Evolutionary conservation across 1,140 invertebrate genomes (phyloP).

Genomic region (Apis cerana): DNA sequence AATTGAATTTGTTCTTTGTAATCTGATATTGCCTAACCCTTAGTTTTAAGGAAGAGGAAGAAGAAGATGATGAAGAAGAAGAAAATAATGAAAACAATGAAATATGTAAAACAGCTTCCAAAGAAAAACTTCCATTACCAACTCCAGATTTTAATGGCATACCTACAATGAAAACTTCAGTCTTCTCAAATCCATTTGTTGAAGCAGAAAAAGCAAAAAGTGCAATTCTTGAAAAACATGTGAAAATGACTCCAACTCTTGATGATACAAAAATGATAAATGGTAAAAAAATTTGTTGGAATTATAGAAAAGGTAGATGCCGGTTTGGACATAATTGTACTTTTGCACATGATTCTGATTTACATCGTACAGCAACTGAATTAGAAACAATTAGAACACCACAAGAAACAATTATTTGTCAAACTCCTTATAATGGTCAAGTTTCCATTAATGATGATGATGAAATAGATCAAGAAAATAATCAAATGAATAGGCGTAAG

Average conservation of each 20-base stretch:
- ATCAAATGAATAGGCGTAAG: constrained; percentile 83
- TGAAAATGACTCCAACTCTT: constrained; percentile 91
- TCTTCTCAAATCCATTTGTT: constrained; percentile 95
- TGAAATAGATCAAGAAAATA: constrained; percentile 82
- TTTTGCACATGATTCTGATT: constrained; percentile 94
- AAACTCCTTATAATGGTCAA: constrained; percentile 76
- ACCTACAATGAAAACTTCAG: constrained; percentile 83
- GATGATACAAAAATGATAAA: constrained; percentile 89
- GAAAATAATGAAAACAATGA: constrained; percentile 59
- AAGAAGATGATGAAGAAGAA: constrained; percentile 52
- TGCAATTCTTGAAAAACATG: constrained; percentile 94
- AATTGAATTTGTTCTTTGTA: constrained; percentile 77
- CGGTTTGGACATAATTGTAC: constrained; percentile 95
- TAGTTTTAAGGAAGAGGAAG: constrained; percentile 76
- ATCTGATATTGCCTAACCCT: constrained; percentile 80
- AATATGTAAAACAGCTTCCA: constrained; percentile 71
- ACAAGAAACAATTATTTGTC: constrained; percentile 79
- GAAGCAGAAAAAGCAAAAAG: constrained; percentile 93
- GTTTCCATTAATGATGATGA: constrained; percentile 73
- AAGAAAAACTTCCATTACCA: constrained; percentile 81
- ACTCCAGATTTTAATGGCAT: constrained; percentile 80
- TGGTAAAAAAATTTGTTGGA: constrained; percentile 96
- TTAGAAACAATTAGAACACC: constrained; percentile 82
- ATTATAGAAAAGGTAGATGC: constrained; percentile 94
- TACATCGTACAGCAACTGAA: constrained; percentile 84